Evolutionary conservation across 1,140 invertebrate species (phyloP).

Genomic region (Drosophila tsacasi): DNA sequence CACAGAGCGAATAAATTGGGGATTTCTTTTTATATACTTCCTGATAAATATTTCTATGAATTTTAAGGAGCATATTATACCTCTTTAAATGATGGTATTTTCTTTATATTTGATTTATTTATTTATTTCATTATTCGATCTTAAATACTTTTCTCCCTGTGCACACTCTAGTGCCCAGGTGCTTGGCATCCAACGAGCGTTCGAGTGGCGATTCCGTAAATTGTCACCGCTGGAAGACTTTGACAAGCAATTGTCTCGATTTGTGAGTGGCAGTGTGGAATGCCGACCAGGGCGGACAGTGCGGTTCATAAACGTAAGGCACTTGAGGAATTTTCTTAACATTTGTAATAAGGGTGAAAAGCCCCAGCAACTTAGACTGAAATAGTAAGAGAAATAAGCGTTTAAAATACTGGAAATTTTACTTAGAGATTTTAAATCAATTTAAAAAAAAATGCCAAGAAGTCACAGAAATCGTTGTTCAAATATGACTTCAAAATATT

Average conservation of each 20-base stretch:
- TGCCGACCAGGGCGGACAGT: not conserved
- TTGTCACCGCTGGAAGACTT: constrained; percentile 65
- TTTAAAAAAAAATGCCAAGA: no score
- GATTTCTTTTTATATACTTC: accelerated
- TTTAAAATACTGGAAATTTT: no score
- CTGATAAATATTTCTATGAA: not conserved
- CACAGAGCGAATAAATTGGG: not conserved
- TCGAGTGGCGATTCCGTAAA: constrained; percentile 66
- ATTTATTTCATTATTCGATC: not conserved
- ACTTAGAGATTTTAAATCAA: no score
- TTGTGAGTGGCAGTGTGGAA: constrained; percentile 24
- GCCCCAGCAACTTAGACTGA: no score
- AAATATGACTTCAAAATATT: no score
- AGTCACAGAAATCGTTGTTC: no score
- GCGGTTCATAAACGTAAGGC: not conserved
- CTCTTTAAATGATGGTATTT: not conserved
- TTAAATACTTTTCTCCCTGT: not conserved
- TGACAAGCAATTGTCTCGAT: constrained; percentile 49
- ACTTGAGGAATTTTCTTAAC: constrained; percentile 2
- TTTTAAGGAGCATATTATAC: not conserved
- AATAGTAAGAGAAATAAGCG: no score
- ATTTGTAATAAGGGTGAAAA: no score
- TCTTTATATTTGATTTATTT: not conserved
- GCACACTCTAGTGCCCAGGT: not conserved
- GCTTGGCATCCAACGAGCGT: constrained; percentile 11